phyloP scores from a whole-genome alignment of 2,797 vertebrate genomes.

The Myotis pilosus region DNA sequence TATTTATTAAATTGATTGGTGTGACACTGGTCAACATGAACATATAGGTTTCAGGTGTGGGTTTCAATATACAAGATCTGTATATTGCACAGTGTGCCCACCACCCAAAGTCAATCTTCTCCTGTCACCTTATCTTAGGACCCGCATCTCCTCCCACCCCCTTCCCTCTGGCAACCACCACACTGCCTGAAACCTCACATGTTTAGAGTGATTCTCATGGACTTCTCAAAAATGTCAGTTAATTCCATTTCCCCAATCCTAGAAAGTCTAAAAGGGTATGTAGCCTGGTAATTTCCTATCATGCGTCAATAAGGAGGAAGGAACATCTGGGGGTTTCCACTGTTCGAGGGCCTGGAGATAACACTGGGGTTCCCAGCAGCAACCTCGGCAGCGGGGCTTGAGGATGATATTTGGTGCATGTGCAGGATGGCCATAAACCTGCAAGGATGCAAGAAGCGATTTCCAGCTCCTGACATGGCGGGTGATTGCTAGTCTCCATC shows the following conservation, averaged over 20 bases:
- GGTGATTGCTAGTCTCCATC: neutral
- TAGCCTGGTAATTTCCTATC: constrained; percentile 52
- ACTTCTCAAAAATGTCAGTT: constrained; percentile 56
- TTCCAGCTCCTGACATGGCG: neutral
- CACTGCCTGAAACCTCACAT: neutral
- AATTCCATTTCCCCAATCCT: constrained; percentile 49
- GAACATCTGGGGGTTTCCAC: constrained; percentile 52
- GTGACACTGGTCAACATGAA: too few relatives aligned
- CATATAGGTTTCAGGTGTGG: too few relatives aligned
- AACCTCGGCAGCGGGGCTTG: neutral
- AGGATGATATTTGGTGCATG: neutral
- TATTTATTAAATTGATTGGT: too few relatives aligned
- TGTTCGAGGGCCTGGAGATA: neutral
- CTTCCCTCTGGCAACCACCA: too few relatives aligned
- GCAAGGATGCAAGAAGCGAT: neutral
- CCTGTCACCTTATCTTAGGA: too few relatives aligned
- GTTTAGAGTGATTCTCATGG: constrained; percentile 1
- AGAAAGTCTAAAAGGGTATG: constrained; percentile 15
- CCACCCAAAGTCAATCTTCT: too few relatives aligned
- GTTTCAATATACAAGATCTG: too few relatives aligned
- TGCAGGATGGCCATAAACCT: neutral
- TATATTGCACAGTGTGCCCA: too few relatives aligned
- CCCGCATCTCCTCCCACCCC: too few relatives aligned
- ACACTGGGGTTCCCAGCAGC: constrained; percentile 17
- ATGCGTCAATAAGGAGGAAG: constrained; percentile 19